These are phyloP conservation scores for Microdon myrmicae DNA, from an alignment of 2,888 invertebrate species.

Conservation along the genomic window DNA sequence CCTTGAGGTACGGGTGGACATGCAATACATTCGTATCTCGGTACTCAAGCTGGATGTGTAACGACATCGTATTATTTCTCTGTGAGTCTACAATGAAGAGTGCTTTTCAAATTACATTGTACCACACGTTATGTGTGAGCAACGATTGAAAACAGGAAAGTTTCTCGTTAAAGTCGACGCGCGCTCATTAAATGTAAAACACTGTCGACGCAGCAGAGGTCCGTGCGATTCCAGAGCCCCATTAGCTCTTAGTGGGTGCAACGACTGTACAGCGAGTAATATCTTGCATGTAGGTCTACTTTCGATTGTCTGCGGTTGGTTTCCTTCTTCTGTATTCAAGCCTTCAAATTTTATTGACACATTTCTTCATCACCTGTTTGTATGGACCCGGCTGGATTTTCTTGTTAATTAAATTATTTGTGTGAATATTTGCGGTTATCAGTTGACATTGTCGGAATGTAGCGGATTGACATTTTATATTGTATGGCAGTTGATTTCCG, in stretches of 20 bases:
- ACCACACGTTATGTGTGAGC: slow-evolving; percentile 35
- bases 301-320: slow-evolving; percentile 42
- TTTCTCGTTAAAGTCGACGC: slow-evolving; percentile 41
- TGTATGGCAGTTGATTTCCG: slow-evolving; percentile 6
- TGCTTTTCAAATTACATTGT: slow-evolving; percentile 46
- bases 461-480: slow-evolving; percentile 16
- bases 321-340: slow-evolving; percentile 47
- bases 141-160: slow-evolving; percentile 28
- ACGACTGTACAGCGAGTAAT: neutral
- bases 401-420: slow-evolving; percentile 43
- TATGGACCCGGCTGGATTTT: slow-evolving; percentile 24
- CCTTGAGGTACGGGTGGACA: slow-evolving; percentile 41
- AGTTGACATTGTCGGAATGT: too few relatives aligned
- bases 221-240: slow-evolving; percentile 5
- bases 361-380: slow-evolving; percentile 45
- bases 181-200: slow-evolving; percentile 40
- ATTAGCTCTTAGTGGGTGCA: slow-evolving; percentile 41
- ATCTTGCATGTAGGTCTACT: slow-evolving; percentile 33
- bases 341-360: slow-evolving; percentile 51
- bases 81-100: slow-evolving; percentile 46
- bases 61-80: slow-evolving; percentile 48
- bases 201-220: slow-evolving; percentile 21
- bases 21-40: too few relatives aligned
- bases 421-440: slow-evolving; percentile 11
- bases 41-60: too few relatives aligned